phyloP scores from a whole-genome alignment of 2,888 invertebrate species.

The Linnaemya tessellans region DNA sequence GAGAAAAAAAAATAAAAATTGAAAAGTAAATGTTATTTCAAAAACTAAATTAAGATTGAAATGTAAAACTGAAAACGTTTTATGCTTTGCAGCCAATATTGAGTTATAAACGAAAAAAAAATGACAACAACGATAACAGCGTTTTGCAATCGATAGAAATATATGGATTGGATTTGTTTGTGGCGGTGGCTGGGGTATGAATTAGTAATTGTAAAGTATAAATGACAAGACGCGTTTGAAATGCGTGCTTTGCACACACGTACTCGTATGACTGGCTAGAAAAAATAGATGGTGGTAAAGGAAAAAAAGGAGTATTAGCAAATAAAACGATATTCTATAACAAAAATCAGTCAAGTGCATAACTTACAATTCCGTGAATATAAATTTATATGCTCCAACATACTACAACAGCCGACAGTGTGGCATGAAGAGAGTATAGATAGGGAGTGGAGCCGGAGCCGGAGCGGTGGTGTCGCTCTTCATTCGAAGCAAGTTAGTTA shows the following conservation, averaged over 20 bases:
- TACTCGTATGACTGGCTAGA: no score
- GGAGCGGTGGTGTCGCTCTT: background rate
- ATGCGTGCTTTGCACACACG: slow-evolving; percentile 69
- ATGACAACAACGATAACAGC: slow-evolving; percentile 53
- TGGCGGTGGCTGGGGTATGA: slow-evolving; percentile 4
- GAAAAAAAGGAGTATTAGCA: background rate
- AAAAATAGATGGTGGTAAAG: background rate
- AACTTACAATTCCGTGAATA: slow-evolving; percentile 81
- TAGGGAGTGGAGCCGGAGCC: background rate
- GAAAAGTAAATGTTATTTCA: slow-evolving; percentile 75
- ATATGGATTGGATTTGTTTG: slow-evolving; percentile 37
- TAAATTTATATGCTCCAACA: slow-evolving; percentile 74
- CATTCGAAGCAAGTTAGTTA: slow-evolving; percentile 41
- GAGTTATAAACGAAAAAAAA: slow-evolving; percentile 31
- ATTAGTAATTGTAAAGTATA: slow-evolving; percentile 60
- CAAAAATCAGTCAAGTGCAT: slow-evolving; percentile 81
- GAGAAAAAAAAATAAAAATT: slow-evolving; percentile 22
- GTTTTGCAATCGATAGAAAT: slow-evolving; percentile 67
- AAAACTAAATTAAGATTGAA: slow-evolving; percentile 83
- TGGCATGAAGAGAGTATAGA: background rate
- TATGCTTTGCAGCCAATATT: slow-evolving; percentile 70
- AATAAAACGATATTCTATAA: slow-evolving; percentile 41
- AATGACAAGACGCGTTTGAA: slow-evolving; percentile 61
- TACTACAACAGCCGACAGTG: slow-evolving; percentile 15
- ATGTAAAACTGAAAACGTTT: slow-evolving; percentile 82